Conservation (phyloP, 2,797 vertebrate species). For the Centroberyx gerrardi region DNA sequence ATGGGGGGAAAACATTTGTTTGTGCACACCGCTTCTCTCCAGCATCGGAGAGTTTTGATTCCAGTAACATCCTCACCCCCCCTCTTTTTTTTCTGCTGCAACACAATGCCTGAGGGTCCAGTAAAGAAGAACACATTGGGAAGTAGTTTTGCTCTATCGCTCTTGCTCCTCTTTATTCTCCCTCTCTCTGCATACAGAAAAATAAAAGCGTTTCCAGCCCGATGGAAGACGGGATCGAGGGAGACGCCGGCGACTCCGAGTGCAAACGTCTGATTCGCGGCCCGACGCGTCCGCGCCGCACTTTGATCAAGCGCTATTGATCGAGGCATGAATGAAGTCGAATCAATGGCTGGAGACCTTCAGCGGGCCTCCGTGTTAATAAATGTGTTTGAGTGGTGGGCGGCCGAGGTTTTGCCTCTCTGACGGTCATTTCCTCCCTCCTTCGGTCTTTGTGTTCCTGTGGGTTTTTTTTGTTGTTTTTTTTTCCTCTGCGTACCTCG, state of each 20-base stretch:
- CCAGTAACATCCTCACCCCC: constrained; percentile 21
- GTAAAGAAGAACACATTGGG: constrained; percentile 9
- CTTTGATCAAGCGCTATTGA: constrained; percentile 68
- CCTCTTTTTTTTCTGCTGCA: background rate
- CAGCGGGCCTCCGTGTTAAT: constrained; percentile 56
- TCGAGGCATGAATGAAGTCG: constrained; percentile 60
- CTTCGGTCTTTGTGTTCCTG: constrained; percentile 22
- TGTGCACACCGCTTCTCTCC: background rate
- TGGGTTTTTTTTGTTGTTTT: background rate
- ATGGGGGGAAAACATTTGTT: background rate
- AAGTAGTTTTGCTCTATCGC: constrained; percentile 6
- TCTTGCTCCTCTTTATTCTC: constrained; percentile 32
- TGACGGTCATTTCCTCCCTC: constrained; percentile 4
- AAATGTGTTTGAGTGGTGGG: constrained; percentile 59
- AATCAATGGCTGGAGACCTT: constrained; percentile 68
- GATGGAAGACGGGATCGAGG: constrained; percentile 12
- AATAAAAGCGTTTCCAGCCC: constrained; percentile 8
- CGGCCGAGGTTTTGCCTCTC: constrained; percentile 29
- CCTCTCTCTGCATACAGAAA: background rate
- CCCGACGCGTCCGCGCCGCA: constrained; percentile 33
- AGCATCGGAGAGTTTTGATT: constrained; percentile 30
- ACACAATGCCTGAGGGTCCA: constrained; percentile 10
- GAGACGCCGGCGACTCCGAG: constrained; percentile 15
- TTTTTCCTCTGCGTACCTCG: constrained; percentile 56
- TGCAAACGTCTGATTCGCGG: constrained; percentile 56